These are phyloP conservation scores for Cataglyphis altisquamis DNA, from an alignment of 2,888 invertebrate genomes.

Conservation along the genomic window DNA sequence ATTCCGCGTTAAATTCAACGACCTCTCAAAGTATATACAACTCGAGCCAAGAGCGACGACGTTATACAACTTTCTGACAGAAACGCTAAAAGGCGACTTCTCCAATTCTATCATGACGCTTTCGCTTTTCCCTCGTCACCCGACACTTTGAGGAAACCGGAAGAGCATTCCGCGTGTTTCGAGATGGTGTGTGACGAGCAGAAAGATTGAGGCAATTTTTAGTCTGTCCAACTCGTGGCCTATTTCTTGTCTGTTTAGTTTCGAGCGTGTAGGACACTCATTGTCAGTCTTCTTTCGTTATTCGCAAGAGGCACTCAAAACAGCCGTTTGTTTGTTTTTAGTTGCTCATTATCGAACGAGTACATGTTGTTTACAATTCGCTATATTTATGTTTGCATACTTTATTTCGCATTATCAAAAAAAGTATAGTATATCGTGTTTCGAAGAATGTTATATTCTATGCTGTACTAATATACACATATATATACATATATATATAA, in stretches of 20 bases:
- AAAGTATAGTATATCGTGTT: not conserved
- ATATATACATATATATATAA: not conserved
- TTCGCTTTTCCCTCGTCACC: not conserved
- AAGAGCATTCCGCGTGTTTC: conserved; percentile 51
- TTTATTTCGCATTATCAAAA: not conserved
- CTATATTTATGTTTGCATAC: not conserved
- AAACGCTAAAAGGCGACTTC: not conserved
- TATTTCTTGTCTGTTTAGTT: conserved; percentile 61
- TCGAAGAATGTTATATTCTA: not conserved
- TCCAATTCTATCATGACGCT: not conserved
- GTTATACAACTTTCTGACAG: conserved; percentile 13
- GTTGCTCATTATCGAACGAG: conserved; percentile 21
- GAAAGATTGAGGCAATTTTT: conserved; percentile 63
- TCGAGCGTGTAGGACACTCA: conserved; percentile 1
- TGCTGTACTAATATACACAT: not conserved
- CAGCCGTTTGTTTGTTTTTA: conserved; percentile 1
- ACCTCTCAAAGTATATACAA: not conserved
- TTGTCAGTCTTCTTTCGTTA: conserved; percentile 1
- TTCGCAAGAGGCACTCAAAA: conserved; percentile 7
- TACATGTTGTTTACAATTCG: not conserved
- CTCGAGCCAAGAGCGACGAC: not conserved
- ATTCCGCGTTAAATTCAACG: conserved; percentile 21
- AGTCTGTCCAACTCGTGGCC: conserved; percentile 49
- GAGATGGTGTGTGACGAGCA: conserved; percentile 11
- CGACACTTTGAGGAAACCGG: conserved; percentile 47